Percentiles rank a stretch among this genome's conserved stretches.
These are phyloP conservation scores for Vespertilio murinus DNA, from an alignment of 2,797 vertebrate genomes.

Conservation along the genomic window DNA sequence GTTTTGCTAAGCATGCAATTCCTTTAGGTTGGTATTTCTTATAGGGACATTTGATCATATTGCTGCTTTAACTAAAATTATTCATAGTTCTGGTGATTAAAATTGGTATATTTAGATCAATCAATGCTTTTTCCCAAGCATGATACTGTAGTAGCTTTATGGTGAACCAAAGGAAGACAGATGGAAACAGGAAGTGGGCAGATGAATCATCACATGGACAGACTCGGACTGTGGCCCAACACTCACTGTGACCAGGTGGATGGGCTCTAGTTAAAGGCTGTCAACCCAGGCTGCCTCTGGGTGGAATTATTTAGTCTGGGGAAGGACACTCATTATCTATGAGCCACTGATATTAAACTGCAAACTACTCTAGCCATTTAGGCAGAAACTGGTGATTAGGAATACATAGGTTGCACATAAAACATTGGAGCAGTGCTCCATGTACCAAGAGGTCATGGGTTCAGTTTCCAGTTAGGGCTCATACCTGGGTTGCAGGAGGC, in stretches of 20 bases:
- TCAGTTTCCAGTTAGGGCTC: background rate
- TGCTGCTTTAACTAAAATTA: conserved; percentile 40
- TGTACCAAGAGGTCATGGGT: background rate
- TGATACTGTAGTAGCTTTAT: background rate
- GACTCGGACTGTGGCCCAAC: background rate
- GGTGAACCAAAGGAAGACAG: conserved; percentile 6
- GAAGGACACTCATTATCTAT: background rate
- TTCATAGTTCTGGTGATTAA: conserved; percentile 6
- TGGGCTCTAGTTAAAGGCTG: background rate
- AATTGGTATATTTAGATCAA: conserved; percentile 39
- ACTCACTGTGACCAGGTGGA: background rate
- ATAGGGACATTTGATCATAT: conserved; percentile 28
- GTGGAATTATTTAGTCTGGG: background rate
- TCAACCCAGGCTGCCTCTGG: background rate
- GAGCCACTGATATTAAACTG: background rate
- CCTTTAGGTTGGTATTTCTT: conserved; percentile 35
- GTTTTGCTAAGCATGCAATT: background rate
- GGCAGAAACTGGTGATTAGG: background rate
- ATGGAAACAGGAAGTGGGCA: background rate
- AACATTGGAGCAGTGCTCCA: background rate
- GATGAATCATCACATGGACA: background rate
- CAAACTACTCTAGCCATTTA: background rate
- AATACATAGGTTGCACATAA: conserved; percentile 16
- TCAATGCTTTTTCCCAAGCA: background rate
- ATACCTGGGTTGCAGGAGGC: background rate